Evolutionary conservation across 2,888 invertebrate species (phyloP), one percentile per base, ranked within the genome.

Genomic region (Crematogaster levior): DNA sequence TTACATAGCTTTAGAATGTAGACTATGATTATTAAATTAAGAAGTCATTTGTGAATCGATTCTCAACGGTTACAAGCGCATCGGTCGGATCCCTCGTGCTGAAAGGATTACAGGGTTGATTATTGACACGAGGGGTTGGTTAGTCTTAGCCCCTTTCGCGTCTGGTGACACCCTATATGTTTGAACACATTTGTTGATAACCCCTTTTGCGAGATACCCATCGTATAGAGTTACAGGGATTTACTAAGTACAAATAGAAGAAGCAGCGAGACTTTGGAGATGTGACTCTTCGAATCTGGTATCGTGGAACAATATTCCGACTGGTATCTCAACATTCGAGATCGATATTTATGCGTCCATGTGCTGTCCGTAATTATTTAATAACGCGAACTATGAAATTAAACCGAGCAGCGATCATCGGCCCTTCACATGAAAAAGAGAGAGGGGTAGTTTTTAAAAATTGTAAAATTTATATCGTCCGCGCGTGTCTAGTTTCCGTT

Each of bases 171-270:
- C 93, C 93, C 93, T 93, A 93, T 93, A 93, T 93, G 93, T 94
- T 94, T 94, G 92, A 94, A 94, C 94, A 94, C 92, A 94, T 94
- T 94, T 94, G 93, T 93, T 93, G 93, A 93, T 94, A 93, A 93
- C 92, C 91, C 90, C 89, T 90, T 79, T 89, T 85, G 81, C 88
- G 83, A 63, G 61, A 88, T 87, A 88, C 85, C 82, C 72, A 58
- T 85, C 83, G 90, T 90, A 91, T 91, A 75, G 79, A 84, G 85
- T 91, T 92, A 91, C 91, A 84, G 84, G 89, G 91, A 91, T 91
- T 91, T 89, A 86, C 83, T 74, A 63, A 85, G 86, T 85, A 63
- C 90, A 88, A 87, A 91, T 86, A 86, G 85, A 75, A 80, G 86
- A 85, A 85, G 85, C 84, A 82, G 63, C 82, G 73, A 80, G 79